Base-by-base conservation (phyloP, 2,113 vertebrate genomes). In the Bucco capensis region DNA sequence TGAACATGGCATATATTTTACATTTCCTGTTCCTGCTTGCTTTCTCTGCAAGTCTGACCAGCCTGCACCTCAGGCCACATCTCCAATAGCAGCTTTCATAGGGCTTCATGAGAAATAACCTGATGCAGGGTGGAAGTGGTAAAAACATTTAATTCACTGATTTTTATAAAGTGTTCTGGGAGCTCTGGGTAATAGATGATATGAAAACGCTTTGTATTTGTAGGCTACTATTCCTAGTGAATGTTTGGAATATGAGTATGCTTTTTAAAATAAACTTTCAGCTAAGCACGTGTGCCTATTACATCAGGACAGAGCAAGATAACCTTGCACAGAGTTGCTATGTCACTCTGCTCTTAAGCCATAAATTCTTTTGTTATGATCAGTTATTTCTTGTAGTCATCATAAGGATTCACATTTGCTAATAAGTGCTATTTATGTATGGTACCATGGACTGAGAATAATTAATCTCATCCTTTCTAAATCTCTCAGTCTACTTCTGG, bases 331-430 rank as follows among this genome's bases (percentile, higher is more conserved):
- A 7, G 49, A 74, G 22, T 60, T 21, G 40, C 46, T 69, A 30
- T 72, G 65, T 80, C 92, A 88, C 61, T 19, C n/a, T 86, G 81
- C 53, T 93, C 93, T 90, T 80, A 78, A 38, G 58, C 46, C 66
- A 40, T 83, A 83, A 83, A 92, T 95, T 74, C 28, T 86, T 86
- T 62, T 71, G 23, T 72, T 93, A 37, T 27, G 54, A 81, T 72
- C 86, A 78, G 44, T 78, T 86, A 38, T 53, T 91, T 83, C 65
- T 90, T 30, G 24, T 27, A 51, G 50, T 64, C 42, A 64, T 69
- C 8, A 30, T 2, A 6, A 86, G 23, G 30, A 76, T 14, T 83
- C 30, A 62, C n/a, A n/a, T 64, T 81, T 89, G 62, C 84, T 80
- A 70, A 73, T 73, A 14, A 47, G 13, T 51, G 7, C 56, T 74